These are phyloP conservation scores for Astyanax mexicanus DNA, from an alignment of 2,797 vertebrate species.

Conservation along the genomic window DNA sequence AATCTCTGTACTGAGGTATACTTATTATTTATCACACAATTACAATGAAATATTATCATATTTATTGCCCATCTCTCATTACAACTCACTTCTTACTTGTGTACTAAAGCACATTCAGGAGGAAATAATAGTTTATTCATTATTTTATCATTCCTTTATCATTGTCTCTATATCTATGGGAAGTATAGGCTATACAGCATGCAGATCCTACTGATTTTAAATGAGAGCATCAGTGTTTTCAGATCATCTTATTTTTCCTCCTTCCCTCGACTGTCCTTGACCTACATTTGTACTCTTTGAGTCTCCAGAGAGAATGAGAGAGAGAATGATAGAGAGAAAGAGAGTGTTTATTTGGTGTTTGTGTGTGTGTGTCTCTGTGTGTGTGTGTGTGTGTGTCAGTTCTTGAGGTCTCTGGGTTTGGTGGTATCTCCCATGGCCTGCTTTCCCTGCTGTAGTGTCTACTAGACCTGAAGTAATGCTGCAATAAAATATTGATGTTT, in stretches of 20 bases:
- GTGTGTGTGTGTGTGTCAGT: conserved; percentile 20
- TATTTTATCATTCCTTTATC: too few species aligned
- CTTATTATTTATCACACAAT: too few species aligned
- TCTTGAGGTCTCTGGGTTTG: conserved; percentile 13
- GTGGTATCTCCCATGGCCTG: conserved; percentile 31
- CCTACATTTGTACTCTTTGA: conserved; percentile 56
- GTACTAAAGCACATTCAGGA: background rate
- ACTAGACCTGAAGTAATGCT: conserved; percentile 72
- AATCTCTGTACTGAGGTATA: too few species aligned
- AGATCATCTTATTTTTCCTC: conserved; percentile 58
- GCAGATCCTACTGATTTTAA: background rate
- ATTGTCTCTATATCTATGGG: background rate
- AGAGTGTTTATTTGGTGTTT: too few species aligned
- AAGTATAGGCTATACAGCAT: background rate
- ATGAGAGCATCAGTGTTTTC: conserved; percentile 21
- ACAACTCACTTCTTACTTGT: background rate
- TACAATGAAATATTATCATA: too few species aligned
- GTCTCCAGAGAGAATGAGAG: conserved; percentile 27
- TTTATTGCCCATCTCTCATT: too few species aligned
- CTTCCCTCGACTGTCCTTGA: conserved; percentile 71
- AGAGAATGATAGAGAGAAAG: conserved; percentile 5
- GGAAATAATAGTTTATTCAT: background rate
- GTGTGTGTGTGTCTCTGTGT: conserved; percentile 13
- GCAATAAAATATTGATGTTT: conserved; percentile 71
- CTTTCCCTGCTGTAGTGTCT: conserved; percentile 46